phyloP scores from a whole-genome alignment of 1,140 invertebrate species.

The Schlechtendalia chinensis region DNA sequence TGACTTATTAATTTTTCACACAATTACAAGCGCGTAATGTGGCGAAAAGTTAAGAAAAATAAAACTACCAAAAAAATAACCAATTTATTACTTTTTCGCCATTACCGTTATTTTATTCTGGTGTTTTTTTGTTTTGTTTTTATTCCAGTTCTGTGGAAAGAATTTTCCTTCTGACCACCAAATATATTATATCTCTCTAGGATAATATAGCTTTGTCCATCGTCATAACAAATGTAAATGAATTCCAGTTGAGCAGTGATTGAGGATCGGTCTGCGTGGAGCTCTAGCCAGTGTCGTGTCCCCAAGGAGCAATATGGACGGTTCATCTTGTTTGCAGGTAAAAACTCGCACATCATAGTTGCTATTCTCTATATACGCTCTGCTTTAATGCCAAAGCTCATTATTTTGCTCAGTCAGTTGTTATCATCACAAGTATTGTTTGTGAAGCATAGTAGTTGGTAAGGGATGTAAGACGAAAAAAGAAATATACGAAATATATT shows the following conservation, averaged over 20 bases:
- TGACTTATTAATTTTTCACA: not conserved
- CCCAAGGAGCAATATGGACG: slow-evolving; percentile 35
- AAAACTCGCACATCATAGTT: slow-evolving; percentile 20
- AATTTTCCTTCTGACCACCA: too few relatives aligned
- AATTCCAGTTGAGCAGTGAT: slow-evolving; percentile 40
- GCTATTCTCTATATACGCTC: not conserved
- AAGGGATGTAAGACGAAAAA: too few relatives aligned
- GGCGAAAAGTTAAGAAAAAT: not conserved
- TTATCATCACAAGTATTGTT: slow-evolving; percentile 23
- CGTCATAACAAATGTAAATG: slow-evolving; percentile 42
- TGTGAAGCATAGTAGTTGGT: not conserved
- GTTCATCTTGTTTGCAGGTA: slow-evolving; percentile 44
- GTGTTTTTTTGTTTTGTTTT: not conserved
- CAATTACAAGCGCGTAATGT: not conserved
- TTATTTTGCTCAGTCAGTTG: slow-evolving; percentile 31
- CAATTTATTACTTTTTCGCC: slow-evolving; percentile 1
- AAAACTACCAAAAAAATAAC: not conserved
- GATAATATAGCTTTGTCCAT: slow-evolving; percentile 30
- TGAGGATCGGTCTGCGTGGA: slow-evolving; percentile 17
- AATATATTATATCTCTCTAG: not conserved
- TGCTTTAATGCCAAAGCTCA: slow-evolving; percentile 36
- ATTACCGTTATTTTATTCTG: not conserved
- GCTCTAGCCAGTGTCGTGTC: not conserved
- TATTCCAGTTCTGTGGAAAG: not conserved
- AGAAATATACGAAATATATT: slow-evolving; percentile 4